A percentile compares a stretch with the other conserved stretches of the same genome.
Evolutionary conservation across 1,140 invertebrate genomes (phyloP).

Genomic region (Zaprionus taronus): DNA sequence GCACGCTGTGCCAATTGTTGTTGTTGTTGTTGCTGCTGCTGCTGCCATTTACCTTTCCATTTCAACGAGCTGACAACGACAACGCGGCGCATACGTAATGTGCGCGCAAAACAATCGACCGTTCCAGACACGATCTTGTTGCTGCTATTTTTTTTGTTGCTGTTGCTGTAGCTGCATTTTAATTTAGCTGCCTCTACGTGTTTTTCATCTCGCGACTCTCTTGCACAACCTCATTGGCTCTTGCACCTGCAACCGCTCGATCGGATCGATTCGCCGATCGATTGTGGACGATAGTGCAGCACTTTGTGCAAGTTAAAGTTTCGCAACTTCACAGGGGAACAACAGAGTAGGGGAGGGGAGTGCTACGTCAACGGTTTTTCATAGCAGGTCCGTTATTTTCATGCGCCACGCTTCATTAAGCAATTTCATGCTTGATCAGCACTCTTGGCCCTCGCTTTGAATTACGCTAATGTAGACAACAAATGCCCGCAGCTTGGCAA

Average conservation of each 20-base stretch:
- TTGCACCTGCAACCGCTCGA: slow-evolving; percentile 38
- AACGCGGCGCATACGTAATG: slow-evolving; percentile 55
- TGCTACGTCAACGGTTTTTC: slow-evolving; percentile 25
- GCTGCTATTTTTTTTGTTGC: neutral
- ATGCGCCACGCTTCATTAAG: slow-evolving; percentile 75
- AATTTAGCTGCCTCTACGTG: slow-evolving; percentile 23
- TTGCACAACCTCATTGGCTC: slow-evolving; percentile 45
- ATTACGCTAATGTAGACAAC: slow-evolving; percentile 53
- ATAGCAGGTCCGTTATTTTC: slow-evolving; percentile 62
- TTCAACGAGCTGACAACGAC: slow-evolving; percentile 66
- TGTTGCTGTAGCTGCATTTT: neutral
- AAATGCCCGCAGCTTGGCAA: slow-evolving; percentile 12
- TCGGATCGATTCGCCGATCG: slow-evolving; percentile 34
- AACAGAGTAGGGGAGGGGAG: too few species aligned
- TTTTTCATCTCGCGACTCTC: slow-evolving; percentile 18
- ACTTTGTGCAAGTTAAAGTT: slow-evolving; percentile 34
- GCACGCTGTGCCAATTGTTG: slow-evolving; percentile 56
- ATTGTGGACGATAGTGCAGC: slow-evolving; percentile 33
- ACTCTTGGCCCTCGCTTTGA: slow-evolving; percentile 56
- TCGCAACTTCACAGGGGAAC: slow-evolving; percentile 22
- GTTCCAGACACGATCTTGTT: slow-evolving; percentile 37
- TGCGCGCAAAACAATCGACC: slow-evolving; percentile 16
- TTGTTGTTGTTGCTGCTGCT: slow-evolving; percentile 16
- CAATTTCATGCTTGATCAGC: slow-evolving; percentile 75
- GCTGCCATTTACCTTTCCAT: slow-evolving; percentile 70